These are phyloP conservation scores for Papilio helenus DNA, from an alignment of 1,140 invertebrate species.

Conservation along the genomic window DNA sequence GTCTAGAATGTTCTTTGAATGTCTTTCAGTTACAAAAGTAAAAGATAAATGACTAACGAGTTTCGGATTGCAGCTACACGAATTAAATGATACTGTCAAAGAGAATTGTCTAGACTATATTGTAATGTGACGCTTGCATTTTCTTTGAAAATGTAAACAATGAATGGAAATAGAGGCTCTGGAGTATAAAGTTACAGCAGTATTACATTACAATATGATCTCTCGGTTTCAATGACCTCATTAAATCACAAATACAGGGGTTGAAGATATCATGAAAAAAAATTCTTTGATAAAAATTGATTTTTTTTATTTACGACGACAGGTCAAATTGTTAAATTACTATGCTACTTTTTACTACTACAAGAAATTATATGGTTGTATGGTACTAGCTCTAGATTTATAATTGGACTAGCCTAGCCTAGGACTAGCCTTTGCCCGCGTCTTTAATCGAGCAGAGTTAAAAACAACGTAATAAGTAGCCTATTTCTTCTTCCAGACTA, in stretches of 20 bases:
- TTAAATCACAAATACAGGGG: not conserved
- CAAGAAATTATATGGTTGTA: too few species aligned
- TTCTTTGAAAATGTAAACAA: slow-evolving; percentile 11
- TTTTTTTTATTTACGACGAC: too few species aligned
- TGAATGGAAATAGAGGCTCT: not conserved
- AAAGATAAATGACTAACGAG: not conserved
- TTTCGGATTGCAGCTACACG: not conserved
- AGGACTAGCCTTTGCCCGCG: too few species aligned
- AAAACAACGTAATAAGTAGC: too few species aligned
- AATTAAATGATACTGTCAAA: not conserved
- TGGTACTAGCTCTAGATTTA: too few species aligned
- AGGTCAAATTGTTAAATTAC: too few species aligned
- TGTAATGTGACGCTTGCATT: not conserved
- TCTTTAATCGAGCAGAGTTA: too few species aligned
- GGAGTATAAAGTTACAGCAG: not conserved
- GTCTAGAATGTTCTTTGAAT: not conserved
- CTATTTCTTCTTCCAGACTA: too few species aligned
- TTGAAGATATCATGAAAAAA: not conserved
- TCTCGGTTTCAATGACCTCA: not conserved
- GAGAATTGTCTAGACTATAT: not conserved
- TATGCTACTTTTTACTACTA: too few species aligned
- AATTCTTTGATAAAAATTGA: too few species aligned
- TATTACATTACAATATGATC: not conserved
- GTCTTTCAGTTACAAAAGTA: not conserved
- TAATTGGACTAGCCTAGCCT: too few species aligned